These are phyloP conservation scores for Pogonophryne albipinna DNA, from an alignment of 2,797 vertebrate species.

Conservation along the genomic window DNA sequence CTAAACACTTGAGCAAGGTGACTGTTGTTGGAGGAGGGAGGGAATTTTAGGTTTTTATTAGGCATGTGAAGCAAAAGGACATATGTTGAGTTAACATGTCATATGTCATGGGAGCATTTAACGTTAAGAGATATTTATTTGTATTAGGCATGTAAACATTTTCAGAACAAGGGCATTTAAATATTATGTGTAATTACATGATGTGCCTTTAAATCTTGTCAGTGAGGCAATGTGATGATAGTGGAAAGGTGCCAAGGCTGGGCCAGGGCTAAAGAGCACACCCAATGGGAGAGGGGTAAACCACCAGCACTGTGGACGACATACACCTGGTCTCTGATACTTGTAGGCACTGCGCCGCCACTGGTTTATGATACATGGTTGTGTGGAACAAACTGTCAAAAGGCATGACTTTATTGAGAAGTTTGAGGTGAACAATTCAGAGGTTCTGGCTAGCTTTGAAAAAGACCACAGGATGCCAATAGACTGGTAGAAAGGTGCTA, in stretches of 20 bases:
- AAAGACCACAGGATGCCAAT: conserved; percentile 23
- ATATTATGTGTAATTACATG: no score
- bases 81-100: no score
- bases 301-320: conserved; percentile 3
- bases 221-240: conserved; percentile 20
- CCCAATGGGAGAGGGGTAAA: conserved; percentile 7
- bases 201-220: no score
- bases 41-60: no score
- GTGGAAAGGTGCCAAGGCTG: conserved; percentile 9
- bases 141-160: no score
- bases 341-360: conserved; percentile 15
- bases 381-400: conserved; percentile 21
- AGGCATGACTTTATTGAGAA: conserved; percentile 34
- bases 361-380: conserved; percentile 31
- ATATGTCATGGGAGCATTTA: no score
- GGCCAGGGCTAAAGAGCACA: conserved; percentile 19
- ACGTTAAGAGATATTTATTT: no score
- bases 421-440: conserved; percentile 40
- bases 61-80: no score
- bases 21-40: no score
- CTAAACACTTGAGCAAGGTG: no score
- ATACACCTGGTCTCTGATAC: conserved; percentile 27
- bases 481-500: conserved; percentile 41
- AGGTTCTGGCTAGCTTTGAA: conserved; percentile 27
- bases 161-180: no score